Conservation (phyloP, 2,888 invertebrate genomes). For the Embidobia sp. region DNA sequence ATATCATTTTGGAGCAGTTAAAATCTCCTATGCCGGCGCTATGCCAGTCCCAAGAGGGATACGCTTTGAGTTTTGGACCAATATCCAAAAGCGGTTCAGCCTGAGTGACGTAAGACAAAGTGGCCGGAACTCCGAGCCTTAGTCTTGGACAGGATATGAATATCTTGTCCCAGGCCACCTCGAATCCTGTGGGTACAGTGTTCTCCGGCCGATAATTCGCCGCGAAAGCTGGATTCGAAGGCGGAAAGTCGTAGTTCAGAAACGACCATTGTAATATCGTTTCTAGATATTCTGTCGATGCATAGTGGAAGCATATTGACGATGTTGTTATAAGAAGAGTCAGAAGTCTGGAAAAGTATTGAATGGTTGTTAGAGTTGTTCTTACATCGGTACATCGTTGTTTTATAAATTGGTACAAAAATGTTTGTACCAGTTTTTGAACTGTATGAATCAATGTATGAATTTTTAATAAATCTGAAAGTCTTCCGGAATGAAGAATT, state of each 20-base stretch:
- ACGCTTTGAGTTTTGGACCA: slow-evolving; percentile 88
- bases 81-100: slow-evolving; percentile 85
- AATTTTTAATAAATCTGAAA: no score
- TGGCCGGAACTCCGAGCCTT: slow-evolving; percentile 89
- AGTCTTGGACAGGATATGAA: slow-evolving; percentile 90
- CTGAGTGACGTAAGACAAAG: slow-evolving; percentile 87
- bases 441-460: no score
- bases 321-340: slow-evolving; percentile 19
- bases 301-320: slow-evolving; percentile 7
- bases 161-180: slow-evolving; percentile 87
- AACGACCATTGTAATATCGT: slow-evolving; percentile 82
- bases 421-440: no score
- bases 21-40: slow-evolving; percentile 86
- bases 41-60: slow-evolving; percentile 91
- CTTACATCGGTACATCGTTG: no score
- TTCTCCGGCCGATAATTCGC: slow-evolving; percentile 86
- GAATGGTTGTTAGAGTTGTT: no score
- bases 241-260: slow-evolving; percentile 80
- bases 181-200: slow-evolving; percentile 89
- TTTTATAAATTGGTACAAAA: no score
- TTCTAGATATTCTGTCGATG: slow-evolving; percentile 73
- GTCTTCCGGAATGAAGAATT: no score
- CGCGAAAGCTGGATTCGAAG: slow-evolving; percentile 77
- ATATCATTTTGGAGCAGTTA: slow-evolving; percentile 90
- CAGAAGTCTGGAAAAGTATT: slow-evolving; percentile 43